Evolutionary conservation across 2,797 vertebrate genomes (phyloP).

Genomic region (Myotis pilosus): DNA sequence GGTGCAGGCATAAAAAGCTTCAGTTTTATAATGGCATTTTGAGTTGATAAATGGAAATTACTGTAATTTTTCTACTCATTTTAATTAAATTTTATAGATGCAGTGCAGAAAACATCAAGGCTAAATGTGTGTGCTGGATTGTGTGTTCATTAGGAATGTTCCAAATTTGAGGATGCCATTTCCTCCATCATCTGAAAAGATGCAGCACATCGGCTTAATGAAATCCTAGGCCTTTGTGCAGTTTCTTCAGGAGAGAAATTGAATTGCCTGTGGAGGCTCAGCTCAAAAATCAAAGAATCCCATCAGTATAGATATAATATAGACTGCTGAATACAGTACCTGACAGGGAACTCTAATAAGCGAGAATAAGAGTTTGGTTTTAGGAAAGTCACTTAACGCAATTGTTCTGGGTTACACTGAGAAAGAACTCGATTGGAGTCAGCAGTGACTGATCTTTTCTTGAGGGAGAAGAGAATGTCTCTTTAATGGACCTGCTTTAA

Average conservation of each 20-base stretch:
- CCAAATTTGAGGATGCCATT: conserved; percentile 17
- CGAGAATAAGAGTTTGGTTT: conserved; percentile 25
- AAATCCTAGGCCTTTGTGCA: background rate
- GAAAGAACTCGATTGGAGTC: background rate
- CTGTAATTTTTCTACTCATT: conserved; percentile 64
- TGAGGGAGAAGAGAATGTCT: background rate
- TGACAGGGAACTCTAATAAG: background rate
- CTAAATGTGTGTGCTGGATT: background rate
- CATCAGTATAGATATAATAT: conserved; percentile 16
- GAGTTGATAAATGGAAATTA: conserved; percentile 61
- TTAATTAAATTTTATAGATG: conserved; percentile 72
- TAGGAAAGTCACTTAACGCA: background rate
- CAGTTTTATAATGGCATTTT: conserved; percentile 33
- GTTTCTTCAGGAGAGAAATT: conserved; percentile 45
- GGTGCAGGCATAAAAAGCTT: conserved; percentile 32
- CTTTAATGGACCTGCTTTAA: background rate
- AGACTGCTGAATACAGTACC: background rate
- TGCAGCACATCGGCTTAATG: background rate
- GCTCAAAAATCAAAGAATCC: background rate
- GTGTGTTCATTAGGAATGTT: conserved; percentile 55
- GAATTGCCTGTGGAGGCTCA: conserved; percentile 51
- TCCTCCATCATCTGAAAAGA: conserved; percentile 44
- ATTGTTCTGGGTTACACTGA: background rate
- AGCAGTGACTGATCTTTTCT: background rate
- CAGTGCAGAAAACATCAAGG: conserved; percentile 40